Evolutionary conservation across 1,140 invertebrate genomes (phyloP), one percentile per base, ranked within the genome.

Genomic region (Musca domestica): DNA sequence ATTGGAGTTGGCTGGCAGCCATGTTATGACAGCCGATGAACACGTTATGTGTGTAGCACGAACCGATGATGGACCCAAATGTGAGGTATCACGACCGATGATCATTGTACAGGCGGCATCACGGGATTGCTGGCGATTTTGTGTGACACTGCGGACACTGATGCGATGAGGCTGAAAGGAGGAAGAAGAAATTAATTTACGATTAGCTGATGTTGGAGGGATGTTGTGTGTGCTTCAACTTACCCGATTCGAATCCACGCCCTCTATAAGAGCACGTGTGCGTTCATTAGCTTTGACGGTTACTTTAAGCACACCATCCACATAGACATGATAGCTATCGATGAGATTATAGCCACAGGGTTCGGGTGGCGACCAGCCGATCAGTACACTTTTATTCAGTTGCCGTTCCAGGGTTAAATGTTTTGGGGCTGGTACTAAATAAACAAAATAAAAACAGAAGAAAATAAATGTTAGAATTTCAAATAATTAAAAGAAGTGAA

Each of bases 1-100:
- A 84, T 98, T 99, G 70, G 93, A 96, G 85, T 99, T 98, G 73
- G 93, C 95, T 54, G 98, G 98, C 78, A 98, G 87, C 98, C 98
- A 99, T 56, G 93, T 95, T 79, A 99, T 95, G 12, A 95, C 89
- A 6, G 96, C 95, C 71, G 96, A 97, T 46, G 95, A 97, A 71
- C 95, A 94, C 12, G 96, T 98, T 56, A 99, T 92, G 75, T 94
- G 91, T 70, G 91, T 92, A 25, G 94, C 95, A 74, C 92, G 89
- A 3, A 94, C 92, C 67, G 94, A 92, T 19, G 93, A 95, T 17
- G 97, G 97, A 47, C 91, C 94, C 76, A 98, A 86, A 69, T 88
- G 87, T 20, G 94, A 91, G 3, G 95, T 92, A 83, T 98, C 97
- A 83, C 92, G 88, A 66, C 96, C 95, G 72, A 98, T 95, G 22